These are phyloP conservation scores for Dendrocincla fuliginosa DNA, from an alignment of 2,797 vertebrate genomes.

Conservation along the genomic window DNA sequence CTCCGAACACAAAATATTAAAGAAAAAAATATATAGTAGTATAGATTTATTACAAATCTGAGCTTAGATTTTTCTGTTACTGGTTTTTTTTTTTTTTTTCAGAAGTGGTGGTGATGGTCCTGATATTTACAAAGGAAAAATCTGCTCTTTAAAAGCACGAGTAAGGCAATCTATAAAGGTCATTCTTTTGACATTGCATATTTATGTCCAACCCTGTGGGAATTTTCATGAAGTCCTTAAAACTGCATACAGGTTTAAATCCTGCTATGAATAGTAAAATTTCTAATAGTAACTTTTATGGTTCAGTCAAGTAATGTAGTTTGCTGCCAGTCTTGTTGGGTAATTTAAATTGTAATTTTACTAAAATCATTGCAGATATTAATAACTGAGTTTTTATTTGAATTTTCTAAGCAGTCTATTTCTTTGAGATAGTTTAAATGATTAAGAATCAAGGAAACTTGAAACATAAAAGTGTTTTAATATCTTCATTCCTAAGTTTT, in stretches of 20 bases:
- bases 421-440: not conserved
- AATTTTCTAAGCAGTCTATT: not conserved
- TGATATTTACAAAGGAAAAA: conserved; percentile 80
- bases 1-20: not conserved
- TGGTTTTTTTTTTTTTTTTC: not conserved
- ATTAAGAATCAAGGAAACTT: not conserved
- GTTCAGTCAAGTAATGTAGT: not conserved
- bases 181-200: not conserved
- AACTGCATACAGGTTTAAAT: not conserved
- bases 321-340: not conserved
- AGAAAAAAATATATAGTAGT: not conserved
- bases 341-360: not conserved
- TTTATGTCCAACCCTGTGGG: not conserved
- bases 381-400: not conserved
- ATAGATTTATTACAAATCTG: not conserved
- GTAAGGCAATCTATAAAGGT: conserved; percentile 76
- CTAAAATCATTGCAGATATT: not conserved
- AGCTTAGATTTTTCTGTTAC: not conserved
- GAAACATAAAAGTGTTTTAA: not conserved
- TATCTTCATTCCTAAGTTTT: not conserved
- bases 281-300: not conserved
- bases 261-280: not conserved
- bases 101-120: conserved; percentile 69
- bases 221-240: not conserved
- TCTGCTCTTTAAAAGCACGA: conserved; percentile 90